These are phyloP conservation scores for Polymixis flavicincta DNA, from an alignment of 2,888 invertebrate species.

Conservation along the genomic window DNA sequence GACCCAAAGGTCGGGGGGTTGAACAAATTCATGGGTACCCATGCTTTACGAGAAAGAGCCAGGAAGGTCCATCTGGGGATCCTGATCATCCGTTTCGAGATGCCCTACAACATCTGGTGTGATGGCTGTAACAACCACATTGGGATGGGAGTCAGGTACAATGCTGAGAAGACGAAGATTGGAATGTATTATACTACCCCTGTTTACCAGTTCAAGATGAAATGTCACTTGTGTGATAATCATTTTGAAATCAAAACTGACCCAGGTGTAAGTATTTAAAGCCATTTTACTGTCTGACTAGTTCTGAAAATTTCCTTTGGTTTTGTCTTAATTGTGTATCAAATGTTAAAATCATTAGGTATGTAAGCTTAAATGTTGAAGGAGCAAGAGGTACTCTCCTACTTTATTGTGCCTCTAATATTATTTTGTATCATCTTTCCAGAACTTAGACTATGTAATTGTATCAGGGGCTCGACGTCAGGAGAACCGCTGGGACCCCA, in stretches of 20 bases:
- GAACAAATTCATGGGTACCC: constrained; percentile 98
- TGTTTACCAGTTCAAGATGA: constrained; percentile 99
- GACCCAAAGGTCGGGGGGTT: constrained; percentile 98
- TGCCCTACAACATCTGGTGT: constrained; percentile 99
- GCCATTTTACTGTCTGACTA: background rate
- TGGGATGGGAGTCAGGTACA: constrained; percentile 99
- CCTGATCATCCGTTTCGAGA: constrained; percentile 98
- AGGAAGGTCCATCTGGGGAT: constrained; percentile 98
- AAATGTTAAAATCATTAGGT: background rate
- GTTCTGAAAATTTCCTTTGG: too few relatives aligned
- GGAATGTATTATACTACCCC: constrained; percentile 99
- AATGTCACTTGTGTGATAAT: constrained; percentile 99
- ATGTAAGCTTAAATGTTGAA: background rate
- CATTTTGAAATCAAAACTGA: constrained; percentile 99
- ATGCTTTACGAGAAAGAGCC: constrained; percentile 98
- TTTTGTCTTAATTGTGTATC: too few relatives aligned
- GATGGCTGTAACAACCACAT: constrained; percentile 99
- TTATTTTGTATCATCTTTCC: constrained; percentile 69
- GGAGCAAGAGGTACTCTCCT: background rate
- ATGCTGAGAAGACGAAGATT: constrained; percentile 97
- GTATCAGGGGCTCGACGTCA: constrained; percentile 98
- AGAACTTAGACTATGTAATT: constrained; percentile 99
- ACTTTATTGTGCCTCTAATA: background rate
- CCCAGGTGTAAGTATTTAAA: constrained; percentile 94
- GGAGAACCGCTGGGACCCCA: constrained; percentile 99